These are phyloP conservation scores for Automeris io DNA, from an alignment of 2,888 invertebrate species.

Conservation along the genomic window DNA sequence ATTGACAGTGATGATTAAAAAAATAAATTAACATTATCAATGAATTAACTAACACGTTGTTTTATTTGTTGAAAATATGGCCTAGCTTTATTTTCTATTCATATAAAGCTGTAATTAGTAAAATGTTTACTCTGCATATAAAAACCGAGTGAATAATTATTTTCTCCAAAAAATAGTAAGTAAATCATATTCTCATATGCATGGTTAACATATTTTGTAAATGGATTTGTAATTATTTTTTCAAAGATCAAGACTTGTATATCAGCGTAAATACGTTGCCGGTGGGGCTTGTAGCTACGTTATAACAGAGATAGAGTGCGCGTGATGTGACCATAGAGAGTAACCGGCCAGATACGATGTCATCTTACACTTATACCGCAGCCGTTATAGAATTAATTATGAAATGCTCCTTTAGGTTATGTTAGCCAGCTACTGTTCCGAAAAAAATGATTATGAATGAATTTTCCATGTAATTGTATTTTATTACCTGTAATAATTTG, in stretches of 20 bases:
- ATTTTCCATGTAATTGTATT: background rate
- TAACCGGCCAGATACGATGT: slow-evolving; percentile 20
- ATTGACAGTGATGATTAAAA: no score
- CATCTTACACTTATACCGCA: slow-evolving; percentile 34
- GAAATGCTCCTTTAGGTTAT: slow-evolving; percentile 8
- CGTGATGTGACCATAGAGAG: slow-evolving; percentile 68
- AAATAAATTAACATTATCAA: background rate
- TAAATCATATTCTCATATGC: no score
- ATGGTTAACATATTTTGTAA: no score
- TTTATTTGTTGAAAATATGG: no score
- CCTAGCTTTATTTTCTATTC: no score
- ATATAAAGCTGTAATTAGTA: no score
- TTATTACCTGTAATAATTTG: no score
- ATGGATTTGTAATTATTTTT: slow-evolving; percentile 1
- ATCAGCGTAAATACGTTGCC: slow-evolving; percentile 18
- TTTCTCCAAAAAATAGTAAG: no score
- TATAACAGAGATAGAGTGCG: slow-evolving; percentile 64
- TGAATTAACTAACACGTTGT: background rate
- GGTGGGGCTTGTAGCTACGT: slow-evolving; percentile 51
- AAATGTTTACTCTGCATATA: no score
- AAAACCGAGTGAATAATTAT: no score
- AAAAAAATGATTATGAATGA: background rate
- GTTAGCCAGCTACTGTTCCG: slow-evolving; percentile 11
- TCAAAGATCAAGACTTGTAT: slow-evolving; percentile 34
- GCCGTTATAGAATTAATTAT: slow-evolving; percentile 18